These are phyloP conservation scores for Smittia aterrima DNA, from an alignment of 2,888 invertebrate species.

Conservation along the genomic window DNA sequence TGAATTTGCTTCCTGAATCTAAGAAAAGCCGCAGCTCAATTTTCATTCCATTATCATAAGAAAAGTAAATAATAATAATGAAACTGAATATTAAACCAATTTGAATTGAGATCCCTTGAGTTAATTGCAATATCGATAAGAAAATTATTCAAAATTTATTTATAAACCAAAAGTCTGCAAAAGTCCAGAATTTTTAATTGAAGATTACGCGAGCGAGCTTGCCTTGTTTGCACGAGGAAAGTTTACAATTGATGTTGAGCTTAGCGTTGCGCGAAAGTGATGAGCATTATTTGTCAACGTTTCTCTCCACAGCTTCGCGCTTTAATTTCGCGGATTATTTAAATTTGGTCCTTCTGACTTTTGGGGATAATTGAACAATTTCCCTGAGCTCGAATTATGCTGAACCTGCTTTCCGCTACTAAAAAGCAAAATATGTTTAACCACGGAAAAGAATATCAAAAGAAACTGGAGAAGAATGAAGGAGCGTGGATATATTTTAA, in stretches of 20 bases:
- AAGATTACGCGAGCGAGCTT: too few relatives aligned
- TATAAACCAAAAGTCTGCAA: too few relatives aligned
- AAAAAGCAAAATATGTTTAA: not conserved
- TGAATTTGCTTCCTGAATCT: not conserved
- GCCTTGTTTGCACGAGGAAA: too few relatives aligned
- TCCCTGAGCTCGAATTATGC: not conserved
- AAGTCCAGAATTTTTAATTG: too few relatives aligned
- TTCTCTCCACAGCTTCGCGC: not conserved
- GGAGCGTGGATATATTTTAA: slow-evolving; percentile 37
- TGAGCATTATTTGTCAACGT: too few relatives aligned
- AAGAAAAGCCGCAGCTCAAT: not conserved
- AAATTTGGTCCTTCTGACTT: not conserved
- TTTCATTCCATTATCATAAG: not conserved
- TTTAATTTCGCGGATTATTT: not conserved
- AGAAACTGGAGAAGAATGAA: not conserved
- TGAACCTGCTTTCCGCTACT: not conserved
- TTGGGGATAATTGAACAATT: slow-evolving; percentile 11
- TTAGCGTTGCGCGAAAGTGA: too few relatives aligned
- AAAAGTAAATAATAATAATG: too few relatives aligned
- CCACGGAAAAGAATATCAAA: slow-evolving; percentile 5
- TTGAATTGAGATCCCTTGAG: too few relatives aligned
- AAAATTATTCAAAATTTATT: too few relatives aligned
- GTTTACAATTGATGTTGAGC: too few relatives aligned
- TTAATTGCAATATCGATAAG: too few relatives aligned
- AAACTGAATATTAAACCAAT: too few relatives aligned